Conservation (phyloP, 2,888 invertebrate genomes). For the Pristionchus mayeri region DNA sequence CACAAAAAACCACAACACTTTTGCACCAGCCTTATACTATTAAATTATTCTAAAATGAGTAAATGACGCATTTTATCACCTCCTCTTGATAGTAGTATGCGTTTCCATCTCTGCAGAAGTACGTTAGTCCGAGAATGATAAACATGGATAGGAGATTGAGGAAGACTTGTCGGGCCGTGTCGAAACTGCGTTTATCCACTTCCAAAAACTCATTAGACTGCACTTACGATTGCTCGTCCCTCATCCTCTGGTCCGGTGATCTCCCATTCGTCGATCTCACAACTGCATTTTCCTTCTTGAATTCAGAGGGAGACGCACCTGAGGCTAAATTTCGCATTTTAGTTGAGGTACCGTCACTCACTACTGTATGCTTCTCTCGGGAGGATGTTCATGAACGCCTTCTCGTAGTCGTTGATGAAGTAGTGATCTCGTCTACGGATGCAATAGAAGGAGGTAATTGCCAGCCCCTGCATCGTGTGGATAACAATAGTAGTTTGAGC, state of each 20-base stretch:
- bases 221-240: conserved; percentile 54
- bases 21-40: too few species aligned
- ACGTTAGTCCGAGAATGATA: conserved; percentile 62
- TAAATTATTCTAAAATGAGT: too few species aligned
- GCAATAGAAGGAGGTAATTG: conserved; percentile 35
- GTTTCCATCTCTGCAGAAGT: conserved; percentile 59
- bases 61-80: neutral
- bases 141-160: conserved; percentile 59
- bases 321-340: too few species aligned
- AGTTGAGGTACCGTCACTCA: too few species aligned
- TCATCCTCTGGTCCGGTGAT: conserved; percentile 59
- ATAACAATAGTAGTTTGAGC: too few species aligned
- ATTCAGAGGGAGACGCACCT: conserved; percentile 56
- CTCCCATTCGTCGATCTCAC: conserved; percentile 56
- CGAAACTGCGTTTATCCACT: conserved; percentile 43
- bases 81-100: conserved; percentile 62
- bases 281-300: too few species aligned
- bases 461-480: conserved; percentile 46
- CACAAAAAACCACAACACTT: too few species aligned
- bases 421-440: neutral
- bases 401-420: conserved; percentile 39
- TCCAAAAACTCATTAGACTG: neutral
- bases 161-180: conserved; percentile 61
- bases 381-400: conserved; percentile 31
- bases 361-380: conserved; percentile 20